Evolutionary conservation across 2,888 invertebrate genomes (phyloP).

Genomic region (Polietes domitor): DNA sequence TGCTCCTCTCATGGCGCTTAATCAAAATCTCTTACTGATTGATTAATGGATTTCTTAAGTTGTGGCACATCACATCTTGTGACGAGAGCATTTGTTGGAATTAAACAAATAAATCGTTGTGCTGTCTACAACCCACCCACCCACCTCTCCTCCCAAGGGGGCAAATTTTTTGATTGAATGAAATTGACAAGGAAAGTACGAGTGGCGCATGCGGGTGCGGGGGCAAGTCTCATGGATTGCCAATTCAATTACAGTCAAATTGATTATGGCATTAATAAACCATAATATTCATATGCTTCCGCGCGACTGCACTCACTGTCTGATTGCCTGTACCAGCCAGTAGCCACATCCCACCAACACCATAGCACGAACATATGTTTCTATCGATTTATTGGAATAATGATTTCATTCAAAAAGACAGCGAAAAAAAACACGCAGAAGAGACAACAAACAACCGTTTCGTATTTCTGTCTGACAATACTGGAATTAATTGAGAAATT

Average conservation of each 20-base stretch:
- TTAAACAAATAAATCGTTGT: too few relatives aligned
- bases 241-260: background rate
- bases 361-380: background rate
- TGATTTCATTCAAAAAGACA: background rate
- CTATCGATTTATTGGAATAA: background rate
- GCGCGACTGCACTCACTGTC: background rate
- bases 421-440: background rate
- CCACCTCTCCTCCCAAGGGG: too few relatives aligned
- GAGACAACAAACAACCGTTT: background rate
- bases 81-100: too few relatives aligned
- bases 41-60: too few relatives aligned
- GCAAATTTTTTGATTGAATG: too few relatives aligned
- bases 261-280: conserved; percentile 7
- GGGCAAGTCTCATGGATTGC: background rate
- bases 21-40: too few relatives aligned
- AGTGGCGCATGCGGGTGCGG: too few relatives aligned
- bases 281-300: background rate
- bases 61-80: too few relatives aligned
- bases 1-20: too few relatives aligned
- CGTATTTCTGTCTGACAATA: background rate
- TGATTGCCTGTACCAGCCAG: background rate
- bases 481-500: conserved; percentile 30
- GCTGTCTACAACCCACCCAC: too few relatives aligned
- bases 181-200: too few relatives aligned
- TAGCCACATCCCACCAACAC: background rate